These are phyloP conservation scores for Autographa gamma DNA, from an alignment of 2,888 invertebrate species.

Conservation along the genomic window DNA sequence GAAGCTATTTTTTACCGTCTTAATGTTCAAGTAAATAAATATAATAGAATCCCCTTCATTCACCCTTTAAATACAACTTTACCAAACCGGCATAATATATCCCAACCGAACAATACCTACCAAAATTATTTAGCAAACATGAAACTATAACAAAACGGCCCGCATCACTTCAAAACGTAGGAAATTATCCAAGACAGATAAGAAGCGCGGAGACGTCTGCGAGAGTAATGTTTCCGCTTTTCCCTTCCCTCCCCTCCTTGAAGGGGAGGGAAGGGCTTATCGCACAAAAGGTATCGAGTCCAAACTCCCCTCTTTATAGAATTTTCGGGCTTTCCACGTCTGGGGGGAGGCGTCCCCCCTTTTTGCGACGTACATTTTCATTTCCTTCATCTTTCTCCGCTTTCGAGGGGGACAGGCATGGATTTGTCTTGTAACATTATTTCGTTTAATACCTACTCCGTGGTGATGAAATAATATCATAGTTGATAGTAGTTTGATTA, in stretches of 20 bases:
- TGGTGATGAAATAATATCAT: no score
- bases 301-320: slow-evolving; percentile 84
- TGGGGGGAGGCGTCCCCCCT: slow-evolving; percentile 75
- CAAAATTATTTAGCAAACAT: slow-evolving; percentile 58
- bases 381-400: slow-evolving; percentile 89
- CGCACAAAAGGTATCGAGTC: slow-evolving; percentile 84
- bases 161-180: slow-evolving; percentile 74
- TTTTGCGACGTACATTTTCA: slow-evolving; percentile 89
- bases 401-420: slow-evolving; percentile 76
- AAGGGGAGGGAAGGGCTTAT: slow-evolving; percentile 79
- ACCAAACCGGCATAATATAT: slow-evolving; percentile 13
- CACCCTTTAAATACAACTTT: slow-evolving; percentile 36
- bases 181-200: slow-evolving; percentile 84
- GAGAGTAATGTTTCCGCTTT: slow-evolving; percentile 83
- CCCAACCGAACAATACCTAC: slow-evolving; percentile 45
- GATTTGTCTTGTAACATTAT: slow-evolving; percentile 56
- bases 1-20: background rate
- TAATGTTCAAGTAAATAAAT: background rate
- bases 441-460: background rate
- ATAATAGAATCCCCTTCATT: slow-evolving; percentile 11
- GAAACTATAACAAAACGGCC: slow-evolving; percentile 61
- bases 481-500: no score
- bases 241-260: slow-evolving; percentile 51
- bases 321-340: slow-evolving; percentile 81
- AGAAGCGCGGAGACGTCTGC: slow-evolving; percentile 82